Evolutionary conservation across 2,888 invertebrate species (phyloP).

Genomic region (Cecidostiba fungosa): DNA sequence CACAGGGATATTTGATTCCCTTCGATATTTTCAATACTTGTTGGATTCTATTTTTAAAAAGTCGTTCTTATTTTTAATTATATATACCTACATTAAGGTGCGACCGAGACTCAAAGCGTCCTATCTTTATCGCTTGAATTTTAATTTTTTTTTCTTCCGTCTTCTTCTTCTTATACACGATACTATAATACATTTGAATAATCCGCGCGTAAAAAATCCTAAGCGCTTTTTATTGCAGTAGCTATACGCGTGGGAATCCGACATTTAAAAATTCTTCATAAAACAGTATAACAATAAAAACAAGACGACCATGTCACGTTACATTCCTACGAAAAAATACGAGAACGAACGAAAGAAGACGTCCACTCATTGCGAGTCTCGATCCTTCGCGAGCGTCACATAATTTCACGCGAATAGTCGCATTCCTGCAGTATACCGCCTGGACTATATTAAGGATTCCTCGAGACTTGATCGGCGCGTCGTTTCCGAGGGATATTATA

Average conservation of each 20-base stretch:
- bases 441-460: constrained; percentile 43
- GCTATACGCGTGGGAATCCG: background rate
- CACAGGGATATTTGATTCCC: background rate
- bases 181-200: background rate
- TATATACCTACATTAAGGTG: no score
- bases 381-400: background rate
- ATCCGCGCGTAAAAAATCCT: background rate
- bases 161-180: background rate
- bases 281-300: constrained; percentile 10
- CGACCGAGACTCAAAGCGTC: no score
- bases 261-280: background rate
- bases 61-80: background rate
- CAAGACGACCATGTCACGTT: background rate
- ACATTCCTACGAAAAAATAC: background rate
- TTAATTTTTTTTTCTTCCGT: background rate
- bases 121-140: background rate
- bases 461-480: background rate
- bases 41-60: background rate
- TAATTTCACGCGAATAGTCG: background rate
- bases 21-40: background rate
- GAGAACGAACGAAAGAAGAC: background rate
- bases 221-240: background rate
- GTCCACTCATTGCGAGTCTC: background rate
- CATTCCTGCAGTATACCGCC: background rate
- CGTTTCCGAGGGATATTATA: background rate